phyloP scores from a whole-genome alignment of 2,888 invertebrate genomes.

The Hybos culiciformis region DNA sequence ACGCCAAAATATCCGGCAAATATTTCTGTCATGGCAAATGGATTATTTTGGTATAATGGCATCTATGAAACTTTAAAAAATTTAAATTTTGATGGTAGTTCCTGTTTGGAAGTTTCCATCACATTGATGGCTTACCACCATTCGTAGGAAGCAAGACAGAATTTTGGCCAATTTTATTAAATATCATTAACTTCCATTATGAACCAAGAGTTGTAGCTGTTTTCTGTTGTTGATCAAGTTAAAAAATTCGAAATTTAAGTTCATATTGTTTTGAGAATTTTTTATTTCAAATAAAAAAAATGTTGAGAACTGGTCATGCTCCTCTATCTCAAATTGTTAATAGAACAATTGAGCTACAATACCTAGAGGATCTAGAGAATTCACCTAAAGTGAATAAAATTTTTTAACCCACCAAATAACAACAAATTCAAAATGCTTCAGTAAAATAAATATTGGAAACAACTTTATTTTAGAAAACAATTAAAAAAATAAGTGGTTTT shows the following conservation, averaged over 20 bases:
- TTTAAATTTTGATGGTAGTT: neutral
- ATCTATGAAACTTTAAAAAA: neutral
- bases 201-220: neutral
- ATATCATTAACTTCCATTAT: neutral
- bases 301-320: neutral
- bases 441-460: too few relatives aligned
- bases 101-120: neutral
- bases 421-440: too few relatives aligned
- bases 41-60: conserved; percentile 4
- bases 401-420: too few relatives aligned
- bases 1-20: neutral
- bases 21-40: neutral
- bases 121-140: conserved; percentile 1
- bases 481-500: conserved; percentile 1
- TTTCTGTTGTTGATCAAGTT: conserved; percentile 21
- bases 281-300: neutral
- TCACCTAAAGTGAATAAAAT: too few relatives aligned
- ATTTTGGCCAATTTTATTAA: conserved; percentile 3
- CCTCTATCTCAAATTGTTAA: neutral
- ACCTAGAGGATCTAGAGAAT: too few relatives aligned
- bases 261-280: conserved; percentile 5
- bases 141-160: neutral
- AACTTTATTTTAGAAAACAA: too few relatives aligned
- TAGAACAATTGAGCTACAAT: neutral
- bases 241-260: conserved; percentile 18